A percentile compares a stretch with the other conserved stretches of the same genome.
These are phyloP conservation scores for Timandra comae DNA, from an alignment of 2,888 invertebrate genomes.

Conservation along the genomic window DNA sequence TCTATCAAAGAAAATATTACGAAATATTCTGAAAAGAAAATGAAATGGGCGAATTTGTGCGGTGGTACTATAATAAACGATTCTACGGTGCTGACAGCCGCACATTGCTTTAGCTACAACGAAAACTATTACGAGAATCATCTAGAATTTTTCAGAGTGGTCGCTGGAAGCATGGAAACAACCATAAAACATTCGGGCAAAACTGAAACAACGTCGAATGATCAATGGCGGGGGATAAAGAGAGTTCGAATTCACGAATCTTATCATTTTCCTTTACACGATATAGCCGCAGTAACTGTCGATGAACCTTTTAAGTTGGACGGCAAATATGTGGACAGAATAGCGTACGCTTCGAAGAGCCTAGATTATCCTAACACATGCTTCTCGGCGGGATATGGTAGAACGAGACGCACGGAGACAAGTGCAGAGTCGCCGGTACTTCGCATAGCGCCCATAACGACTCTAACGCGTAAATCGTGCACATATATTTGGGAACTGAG, in stretches of 20 bases:
- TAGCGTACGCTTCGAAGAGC: conserved; percentile 21
- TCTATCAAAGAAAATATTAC: conserved; percentile 41
- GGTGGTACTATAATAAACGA: conserved; percentile 48
- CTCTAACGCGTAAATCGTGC: conserved; percentile 34
- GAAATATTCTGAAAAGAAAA: conserved; percentile 6
- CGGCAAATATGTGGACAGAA: conserved; percentile 24
- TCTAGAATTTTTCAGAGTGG: conserved; percentile 29
- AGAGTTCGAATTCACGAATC: conserved; percentile 20
- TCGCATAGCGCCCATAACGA: conserved; percentile 31
- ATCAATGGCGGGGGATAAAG: conserved; percentile 29
- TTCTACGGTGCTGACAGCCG: conserved; percentile 47
- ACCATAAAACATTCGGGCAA: conserved; percentile 28
- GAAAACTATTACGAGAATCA: conserved; percentile 32
- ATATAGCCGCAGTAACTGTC: conserved; percentile 40
- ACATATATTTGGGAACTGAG: conserved; percentile 45
- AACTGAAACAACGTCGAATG: conserved; percentile 21
- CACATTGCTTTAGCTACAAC: conserved; percentile 53
- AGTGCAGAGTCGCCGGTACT: conserved; percentile 35
- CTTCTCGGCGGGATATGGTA: conserved; percentile 42
- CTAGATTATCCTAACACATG: conserved; percentile 35
- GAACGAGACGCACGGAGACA: too few species aligned
- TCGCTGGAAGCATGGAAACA: conserved; percentile 40
- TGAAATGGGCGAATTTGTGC: conserved; percentile 45
- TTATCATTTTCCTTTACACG: conserved; percentile 34
- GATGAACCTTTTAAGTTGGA: conserved; percentile 29